These are phyloP conservation scores for Pogonocherus hispidulus DNA, from an alignment of 2,888 invertebrate species.

Conservation along the genomic window DNA sequence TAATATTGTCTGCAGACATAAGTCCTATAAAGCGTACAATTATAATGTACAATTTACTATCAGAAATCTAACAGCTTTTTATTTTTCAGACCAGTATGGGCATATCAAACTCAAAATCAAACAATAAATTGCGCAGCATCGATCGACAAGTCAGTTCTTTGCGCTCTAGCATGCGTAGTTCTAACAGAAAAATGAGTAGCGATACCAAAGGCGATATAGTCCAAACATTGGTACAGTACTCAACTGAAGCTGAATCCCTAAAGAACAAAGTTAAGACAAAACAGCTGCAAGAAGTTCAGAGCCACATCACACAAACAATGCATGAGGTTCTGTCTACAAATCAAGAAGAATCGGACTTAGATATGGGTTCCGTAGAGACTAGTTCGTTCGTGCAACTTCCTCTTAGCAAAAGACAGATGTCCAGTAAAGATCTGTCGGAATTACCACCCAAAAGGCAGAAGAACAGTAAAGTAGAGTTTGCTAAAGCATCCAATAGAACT, in stretches of 20 bases:
- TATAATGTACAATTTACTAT: too few species aligned
- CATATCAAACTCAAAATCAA: slow-evolving; percentile 43
- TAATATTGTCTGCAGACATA: too few species aligned
- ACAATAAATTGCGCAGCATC: slow-evolving; percentile 48
- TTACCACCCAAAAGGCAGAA: slow-evolving; percentile 15
- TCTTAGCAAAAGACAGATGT: slow-evolving; percentile 33
- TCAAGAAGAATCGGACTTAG: slow-evolving; percentile 32
- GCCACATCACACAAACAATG: slow-evolving; percentile 49
- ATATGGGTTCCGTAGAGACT: slow-evolving; percentile 49
- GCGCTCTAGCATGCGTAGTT: slow-evolving; percentile 43
- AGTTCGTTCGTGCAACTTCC: slow-evolving; percentile 47
- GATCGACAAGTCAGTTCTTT: slow-evolving; percentile 48
- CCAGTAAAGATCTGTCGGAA: slow-evolving; percentile 26
- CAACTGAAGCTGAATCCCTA: slow-evolving; percentile 45
- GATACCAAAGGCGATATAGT: slow-evolving; percentile 44
- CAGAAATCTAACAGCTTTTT: not conserved
- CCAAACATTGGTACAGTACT: slow-evolving; percentile 41
- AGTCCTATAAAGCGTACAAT: too few species aligned
- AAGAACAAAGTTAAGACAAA: slow-evolving; percentile 49
- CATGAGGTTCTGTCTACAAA: slow-evolving; percentile 46
- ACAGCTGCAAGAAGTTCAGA: slow-evolving; percentile 45
- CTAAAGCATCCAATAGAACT: slow-evolving; percentile 37
- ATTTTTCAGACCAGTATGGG: slow-evolving; percentile 49
- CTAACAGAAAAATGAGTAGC: slow-evolving; percentile 39
- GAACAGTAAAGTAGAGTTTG: slow-evolving; percentile 13